phyloP scores from a whole-genome alignment of 1,140 invertebrate species.

The Psix sp. region DNA sequence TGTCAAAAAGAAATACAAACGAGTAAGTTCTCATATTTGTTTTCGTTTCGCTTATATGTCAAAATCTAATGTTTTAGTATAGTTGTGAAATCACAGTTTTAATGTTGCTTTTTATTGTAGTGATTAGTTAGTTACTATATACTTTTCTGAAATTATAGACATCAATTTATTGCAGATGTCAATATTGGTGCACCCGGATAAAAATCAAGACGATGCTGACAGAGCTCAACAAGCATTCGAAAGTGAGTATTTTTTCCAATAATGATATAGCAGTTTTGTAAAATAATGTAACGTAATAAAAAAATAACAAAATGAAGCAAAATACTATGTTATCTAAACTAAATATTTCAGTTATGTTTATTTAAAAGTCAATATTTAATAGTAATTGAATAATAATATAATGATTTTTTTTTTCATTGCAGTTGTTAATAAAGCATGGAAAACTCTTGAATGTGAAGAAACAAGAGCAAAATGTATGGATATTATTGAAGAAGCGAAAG shows the following conservation, averaged over 20 bases:
- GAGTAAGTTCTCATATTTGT: conserved; percentile 77
- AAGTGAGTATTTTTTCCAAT: conserved; percentile 77
- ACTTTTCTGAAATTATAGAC: too few species aligned
- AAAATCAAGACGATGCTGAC: conserved; percentile 97
- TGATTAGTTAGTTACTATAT: too few species aligned
- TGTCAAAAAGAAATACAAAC: conserved; percentile 97
- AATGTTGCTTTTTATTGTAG: too few species aligned
- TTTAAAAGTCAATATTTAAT: too few species aligned
- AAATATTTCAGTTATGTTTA: too few species aligned
- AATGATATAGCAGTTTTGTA: conserved; percentile 9
- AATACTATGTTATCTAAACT: too few species aligned
- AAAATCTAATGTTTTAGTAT: not conserved
- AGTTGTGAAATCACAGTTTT: conserved; percentile 1
- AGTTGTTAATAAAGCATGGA: conserved; percentile 97
- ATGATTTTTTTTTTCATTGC: conserved; percentile 58
- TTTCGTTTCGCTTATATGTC: not conserved
- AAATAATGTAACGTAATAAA: conserved; percentile 11
- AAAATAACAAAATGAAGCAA: too few species aligned
- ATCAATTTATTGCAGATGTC: conserved; percentile 82
- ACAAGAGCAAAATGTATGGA: conserved; percentile 96
- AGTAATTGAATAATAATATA: conserved; percentile 12
- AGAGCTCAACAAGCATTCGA: conserved; percentile 96
- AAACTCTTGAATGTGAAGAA: conserved; percentile 96
- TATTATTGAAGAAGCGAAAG: conserved; percentile 97
- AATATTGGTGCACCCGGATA: conserved; percentile 98